These are phyloP conservation scores for Teleogryllus occipitalis DNA, from an alignment of 1,140 invertebrate genomes.

Conservation along the genomic window DNA sequence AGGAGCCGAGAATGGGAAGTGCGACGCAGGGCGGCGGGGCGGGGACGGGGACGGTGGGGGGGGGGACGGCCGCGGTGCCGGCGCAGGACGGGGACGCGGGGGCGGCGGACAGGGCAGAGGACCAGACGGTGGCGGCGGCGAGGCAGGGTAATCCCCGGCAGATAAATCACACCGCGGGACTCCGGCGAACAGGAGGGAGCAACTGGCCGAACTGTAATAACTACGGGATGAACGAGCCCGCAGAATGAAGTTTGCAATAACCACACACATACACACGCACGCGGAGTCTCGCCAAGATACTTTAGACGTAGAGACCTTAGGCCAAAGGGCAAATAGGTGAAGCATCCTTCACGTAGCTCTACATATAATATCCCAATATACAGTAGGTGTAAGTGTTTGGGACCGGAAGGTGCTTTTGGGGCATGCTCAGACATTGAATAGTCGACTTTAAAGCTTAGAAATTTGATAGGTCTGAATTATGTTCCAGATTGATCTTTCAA, in stretches of 20 bases:
- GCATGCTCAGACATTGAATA: not conserved
- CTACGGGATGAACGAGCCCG: slow-evolving; percentile 12
- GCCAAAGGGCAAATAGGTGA: slow-evolving; percentile 15
- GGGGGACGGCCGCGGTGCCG: too few species aligned
- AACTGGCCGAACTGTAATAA: slow-evolving; percentile 13
- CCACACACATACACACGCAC: not conserved
- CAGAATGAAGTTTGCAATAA: slow-evolving; percentile 15
- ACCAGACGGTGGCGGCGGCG: not conserved
- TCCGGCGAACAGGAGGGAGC: not conserved
- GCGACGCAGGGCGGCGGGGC: too few species aligned
- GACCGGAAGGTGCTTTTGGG: not conserved
- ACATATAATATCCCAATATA: slow-evolving; percentile 1
- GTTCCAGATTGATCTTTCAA: not conserved
- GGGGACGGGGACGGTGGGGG: too few species aligned
- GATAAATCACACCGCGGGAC: slow-evolving; percentile 11
- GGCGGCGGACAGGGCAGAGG: too few species aligned
- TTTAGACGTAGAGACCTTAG: not conserved
- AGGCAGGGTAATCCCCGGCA: slow-evolving; percentile 9
- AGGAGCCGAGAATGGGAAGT: too few species aligned
- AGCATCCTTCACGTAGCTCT: slow-evolving; percentile 2
- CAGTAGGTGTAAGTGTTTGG: not conserved
- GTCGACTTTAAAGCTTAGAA: not conserved
- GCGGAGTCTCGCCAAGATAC: not conserved
- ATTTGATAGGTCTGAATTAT: not conserved
- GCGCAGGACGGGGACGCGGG: too few species aligned